Evolutionary conservation across 2,113 vertebrate genomes (phyloP).

Genomic region (Xiphorhynchus elegans): DNA sequence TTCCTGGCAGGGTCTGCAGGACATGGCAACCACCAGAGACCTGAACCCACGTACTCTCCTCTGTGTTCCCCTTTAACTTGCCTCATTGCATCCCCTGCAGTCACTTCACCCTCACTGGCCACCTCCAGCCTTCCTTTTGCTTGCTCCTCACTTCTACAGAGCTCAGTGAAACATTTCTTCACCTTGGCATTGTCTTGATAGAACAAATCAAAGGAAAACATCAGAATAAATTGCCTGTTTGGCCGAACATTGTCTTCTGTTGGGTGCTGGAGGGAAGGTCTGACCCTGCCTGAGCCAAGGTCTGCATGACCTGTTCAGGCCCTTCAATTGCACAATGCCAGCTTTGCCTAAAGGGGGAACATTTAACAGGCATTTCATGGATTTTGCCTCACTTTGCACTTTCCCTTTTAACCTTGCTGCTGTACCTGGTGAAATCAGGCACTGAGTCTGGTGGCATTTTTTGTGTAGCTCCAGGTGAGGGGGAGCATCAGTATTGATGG

Average conservation of each 20-base stretch:
- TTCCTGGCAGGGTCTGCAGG: neutral
- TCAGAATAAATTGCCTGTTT: neutral
- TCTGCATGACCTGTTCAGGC: neutral
- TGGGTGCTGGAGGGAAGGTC: accelerated
- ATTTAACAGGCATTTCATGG: neutral
- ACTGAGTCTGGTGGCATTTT: neutral
- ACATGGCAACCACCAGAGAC: too few relatives aligned
- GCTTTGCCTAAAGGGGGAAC: neutral
- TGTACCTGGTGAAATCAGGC: neutral
- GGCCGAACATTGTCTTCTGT: neutral
- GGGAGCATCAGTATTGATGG: neutral
- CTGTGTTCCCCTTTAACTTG: neutral
- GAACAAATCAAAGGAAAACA: neutral
- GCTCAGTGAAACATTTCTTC: neutral
- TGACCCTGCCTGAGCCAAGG: neutral
- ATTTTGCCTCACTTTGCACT: neutral
- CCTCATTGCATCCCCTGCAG: neutral
- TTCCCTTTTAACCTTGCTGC: neutral
- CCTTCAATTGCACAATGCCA: neutral
- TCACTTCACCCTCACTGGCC: neutral
- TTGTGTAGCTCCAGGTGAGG: neutral
- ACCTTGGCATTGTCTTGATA: neutral
- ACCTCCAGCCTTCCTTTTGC: neutral
- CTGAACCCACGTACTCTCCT: neutral
- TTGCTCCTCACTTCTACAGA: neutral